Base-by-base conservation (phyloP, 64 coral and sea anemone genomes). In the Actinia tenebrosa region DNA sequence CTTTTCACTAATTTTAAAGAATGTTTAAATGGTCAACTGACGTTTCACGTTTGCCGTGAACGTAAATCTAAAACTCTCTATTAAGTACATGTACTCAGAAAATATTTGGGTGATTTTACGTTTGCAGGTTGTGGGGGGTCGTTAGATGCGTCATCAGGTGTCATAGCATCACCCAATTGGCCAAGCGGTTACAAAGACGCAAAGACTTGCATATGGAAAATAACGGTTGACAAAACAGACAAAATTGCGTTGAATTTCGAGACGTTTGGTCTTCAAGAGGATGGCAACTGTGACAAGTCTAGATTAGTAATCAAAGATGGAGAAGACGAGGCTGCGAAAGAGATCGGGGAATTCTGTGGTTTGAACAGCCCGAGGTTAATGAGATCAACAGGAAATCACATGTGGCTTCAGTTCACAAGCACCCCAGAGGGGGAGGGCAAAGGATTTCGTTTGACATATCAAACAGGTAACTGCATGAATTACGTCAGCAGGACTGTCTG, bases 101-200 rank as follows among this genome's bases (percentile, higher is more conserved):
- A 71, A 79, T 10, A 17, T 58, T 62, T 53, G 16, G 9, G 44
- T 53, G 8, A 58, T 58, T 58, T 58, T 16, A 58, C 56, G 56
- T 20, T 60, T 43, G 53, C 44, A 95, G 94, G 50, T 7, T 96
- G 94, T 54, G 94, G 94, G 5, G 90, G 87, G 9, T 86, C 89
- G 53, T 96, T 90, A 25, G 60, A 86, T 56, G 87, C 86, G 17
- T 84, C 91, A 11, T 64, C 80, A n/a, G 94, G 94, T 10, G 84
- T 86, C 52, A 86, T 96, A 6, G 86, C 92, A 62, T 96, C 94
- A 20, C 94, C 94, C 1, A 83, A 92, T 50, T 96, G 94, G 94
- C 94, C 94, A 14, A 59, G 42, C 16, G 78, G 85, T n/a, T 96
- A 96, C 85, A 96, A 89, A 56, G 94, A 91, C 0, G 64, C 72